phyloP scores from a whole-genome alignment of 2,888 invertebrate genomes.

The Aphodius granarius region DNA sequence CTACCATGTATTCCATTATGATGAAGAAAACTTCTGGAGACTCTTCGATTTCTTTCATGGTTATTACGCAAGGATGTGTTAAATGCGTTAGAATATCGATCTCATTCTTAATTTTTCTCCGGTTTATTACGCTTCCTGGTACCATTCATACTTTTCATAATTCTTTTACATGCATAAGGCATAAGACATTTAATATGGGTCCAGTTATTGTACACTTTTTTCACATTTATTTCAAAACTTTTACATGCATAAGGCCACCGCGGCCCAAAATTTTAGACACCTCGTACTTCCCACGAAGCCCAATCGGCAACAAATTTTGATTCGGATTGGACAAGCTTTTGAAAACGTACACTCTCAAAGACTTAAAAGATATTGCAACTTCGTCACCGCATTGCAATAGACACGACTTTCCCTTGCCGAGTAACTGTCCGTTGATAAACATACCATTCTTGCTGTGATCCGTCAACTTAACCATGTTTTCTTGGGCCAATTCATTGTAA shows the following conservation, averaged over 20 bases:
- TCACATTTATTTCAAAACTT: no score
- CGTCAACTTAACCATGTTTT: constrained; percentile 52
- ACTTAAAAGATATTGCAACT: constrained; percentile 68
- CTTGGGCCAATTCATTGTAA: constrained; percentile 58
- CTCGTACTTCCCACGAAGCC: constrained; percentile 70
- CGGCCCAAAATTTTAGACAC: constrained; percentile 74
- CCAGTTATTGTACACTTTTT: no score
- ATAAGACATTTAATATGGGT: no score
- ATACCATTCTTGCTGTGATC: constrained; percentile 86
- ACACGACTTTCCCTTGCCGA: constrained; percentile 71
- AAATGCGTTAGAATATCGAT: constrained; percentile 77
- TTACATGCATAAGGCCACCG: constrained; percentile 80
- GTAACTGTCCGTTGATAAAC: constrained; percentile 71
- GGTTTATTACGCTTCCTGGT: constrained; percentile 56
- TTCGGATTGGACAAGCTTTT: constrained; percentile 53
- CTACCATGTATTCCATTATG: constrained; percentile 84
- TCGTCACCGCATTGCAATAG: constrained; percentile 72
- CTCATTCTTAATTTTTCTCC: constrained; percentile 71
- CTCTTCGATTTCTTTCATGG: constrained; percentile 79
- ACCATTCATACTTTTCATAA: neutral
- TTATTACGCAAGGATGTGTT: constrained; percentile 81
- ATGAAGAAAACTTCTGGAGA: constrained; percentile 76
- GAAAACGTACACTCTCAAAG: constrained; percentile 71
- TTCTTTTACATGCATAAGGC: constrained; percentile 79
- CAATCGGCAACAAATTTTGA: constrained; percentile 64